These are phyloP conservation scores for Anser cygnoides DNA, from an alignment of 2,113 vertebrate species.

Conservation along the genomic window DNA sequence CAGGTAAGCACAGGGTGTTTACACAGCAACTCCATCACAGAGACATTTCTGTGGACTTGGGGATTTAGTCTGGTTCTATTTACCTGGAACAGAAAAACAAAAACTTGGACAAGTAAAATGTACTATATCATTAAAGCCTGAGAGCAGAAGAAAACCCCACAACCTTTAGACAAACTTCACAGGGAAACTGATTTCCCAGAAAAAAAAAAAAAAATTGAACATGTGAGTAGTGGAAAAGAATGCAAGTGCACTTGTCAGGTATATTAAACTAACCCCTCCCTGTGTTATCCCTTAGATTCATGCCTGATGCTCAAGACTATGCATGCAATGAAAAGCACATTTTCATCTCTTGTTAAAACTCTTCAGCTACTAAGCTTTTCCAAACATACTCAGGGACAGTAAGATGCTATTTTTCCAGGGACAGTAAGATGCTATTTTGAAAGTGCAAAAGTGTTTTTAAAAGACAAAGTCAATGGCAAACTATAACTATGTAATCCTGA, in stretches of 20 bases:
- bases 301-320: no score
- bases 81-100: neutral
- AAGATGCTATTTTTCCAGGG: neutral
- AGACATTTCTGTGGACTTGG: neutral
- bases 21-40: neutral
- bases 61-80: neutral
- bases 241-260: neutral
- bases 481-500: neutral
- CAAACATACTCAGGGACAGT: neutral
- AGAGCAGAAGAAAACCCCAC: neutral
- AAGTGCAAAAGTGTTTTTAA: slow-evolving; percentile 4
- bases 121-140: neutral
- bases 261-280: neutral
- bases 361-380: slow-evolving; percentile 4
- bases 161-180: neutral
- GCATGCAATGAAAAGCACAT: neutral
- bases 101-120: neutral
- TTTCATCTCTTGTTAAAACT: neutral
- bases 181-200: neutral
- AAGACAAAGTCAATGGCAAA: neutral
- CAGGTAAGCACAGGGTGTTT: neutral
- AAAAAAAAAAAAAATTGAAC: neutral
- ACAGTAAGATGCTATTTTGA: neutral
- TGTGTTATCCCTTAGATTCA: neutral
- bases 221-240: neutral